phyloP scores from a whole-genome alignment of 2,888 invertebrate genomes.

The Pseudanteris insignis region DNA sequence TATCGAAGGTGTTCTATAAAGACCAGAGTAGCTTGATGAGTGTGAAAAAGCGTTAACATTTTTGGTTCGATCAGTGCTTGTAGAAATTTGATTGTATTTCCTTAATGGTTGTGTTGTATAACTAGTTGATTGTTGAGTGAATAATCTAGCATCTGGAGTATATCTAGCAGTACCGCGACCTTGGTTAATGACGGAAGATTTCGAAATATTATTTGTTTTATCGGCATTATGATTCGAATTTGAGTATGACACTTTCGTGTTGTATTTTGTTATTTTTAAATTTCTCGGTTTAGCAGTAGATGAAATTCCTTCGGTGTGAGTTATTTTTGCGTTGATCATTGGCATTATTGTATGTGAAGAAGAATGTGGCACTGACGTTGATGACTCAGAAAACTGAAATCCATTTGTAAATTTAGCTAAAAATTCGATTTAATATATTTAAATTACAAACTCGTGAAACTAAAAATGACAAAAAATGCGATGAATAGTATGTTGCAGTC shows the following conservation, averaged over 20 bases:
- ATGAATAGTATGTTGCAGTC: too few species aligned
- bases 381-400: too few species aligned
- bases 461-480: too few species aligned
- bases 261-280: too few species aligned
- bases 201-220: slow-evolving; percentile 12
- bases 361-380: too few species aligned
- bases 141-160: slow-evolving; percentile 44
- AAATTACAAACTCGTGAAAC: too few species aligned
- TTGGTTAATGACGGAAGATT: slow-evolving; percentile 42
- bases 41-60: slow-evolving; percentile 35
- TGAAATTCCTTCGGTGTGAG: neutral
- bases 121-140: slow-evolving; percentile 10
- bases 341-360: too few species aligned
- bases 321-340: too few species aligned
- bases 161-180: slow-evolving; percentile 55
- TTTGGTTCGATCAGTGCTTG: slow-evolving; percentile 23
- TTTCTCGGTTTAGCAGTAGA: slow-evolving; percentile 40
- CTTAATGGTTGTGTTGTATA: slow-evolving; percentile 28
- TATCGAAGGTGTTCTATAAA: slow-evolving; percentile 43
- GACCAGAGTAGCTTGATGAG: slow-evolving; percentile 51
- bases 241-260: slow-evolving; percentile 40
- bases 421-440: too few species aligned
- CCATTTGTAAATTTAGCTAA: too few species aligned
- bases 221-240: slow-evolving; percentile 33
- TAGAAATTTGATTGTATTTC: slow-evolving; percentile 11